Conservation (phyloP, 2,113 vertebrate species). For the Ceyx cyanopectus region DNA sequence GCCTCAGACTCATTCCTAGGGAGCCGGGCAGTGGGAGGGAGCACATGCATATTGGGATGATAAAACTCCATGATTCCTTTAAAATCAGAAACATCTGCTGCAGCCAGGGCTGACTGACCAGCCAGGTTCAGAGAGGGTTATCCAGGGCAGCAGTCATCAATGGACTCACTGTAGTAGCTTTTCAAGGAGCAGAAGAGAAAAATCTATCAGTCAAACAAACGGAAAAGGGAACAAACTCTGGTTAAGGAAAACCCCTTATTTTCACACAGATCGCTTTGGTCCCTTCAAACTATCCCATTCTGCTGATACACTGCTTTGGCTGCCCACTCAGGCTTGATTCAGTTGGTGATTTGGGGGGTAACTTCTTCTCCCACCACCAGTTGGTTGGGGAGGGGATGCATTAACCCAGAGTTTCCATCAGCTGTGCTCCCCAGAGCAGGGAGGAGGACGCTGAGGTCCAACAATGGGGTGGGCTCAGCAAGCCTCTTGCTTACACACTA, state of each 20-base stretch:
- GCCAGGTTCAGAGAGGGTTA: slow-evolving; percentile 35
- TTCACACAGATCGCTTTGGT: not conserved
- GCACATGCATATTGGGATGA: slow-evolving; percentile 3
- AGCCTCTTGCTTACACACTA: not conserved
- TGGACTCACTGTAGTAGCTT: not conserved
- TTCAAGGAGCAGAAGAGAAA: not conserved
- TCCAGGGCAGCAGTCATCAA: slow-evolving; percentile 50
- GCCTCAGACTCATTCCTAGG: not conserved
- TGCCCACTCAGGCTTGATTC: not conserved
- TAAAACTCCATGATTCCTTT: slow-evolving; percentile 46
- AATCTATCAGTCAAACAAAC: not conserved
- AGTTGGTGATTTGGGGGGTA: not conserved
- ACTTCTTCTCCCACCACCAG: not conserved
- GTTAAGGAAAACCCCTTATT: not conserved
- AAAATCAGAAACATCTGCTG: slow-evolving; percentile 67
- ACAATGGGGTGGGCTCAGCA: not conserved
- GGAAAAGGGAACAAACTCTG: not conserved
- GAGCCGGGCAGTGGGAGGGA: slow-evolving; percentile 14
- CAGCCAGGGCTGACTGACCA: slow-evolving; percentile 7
- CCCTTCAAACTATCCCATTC: not conserved
- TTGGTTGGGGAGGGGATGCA: not conserved
- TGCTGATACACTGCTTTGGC: not conserved
- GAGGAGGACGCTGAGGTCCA: not conserved
- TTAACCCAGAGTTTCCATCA: not conserved
- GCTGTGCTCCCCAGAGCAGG: not conserved